Evolutionary conservation across 1,140 invertebrate genomes (phyloP), one percentile per base, ranked within the genome.

Genomic region (Bombus pascuorum): DNA sequence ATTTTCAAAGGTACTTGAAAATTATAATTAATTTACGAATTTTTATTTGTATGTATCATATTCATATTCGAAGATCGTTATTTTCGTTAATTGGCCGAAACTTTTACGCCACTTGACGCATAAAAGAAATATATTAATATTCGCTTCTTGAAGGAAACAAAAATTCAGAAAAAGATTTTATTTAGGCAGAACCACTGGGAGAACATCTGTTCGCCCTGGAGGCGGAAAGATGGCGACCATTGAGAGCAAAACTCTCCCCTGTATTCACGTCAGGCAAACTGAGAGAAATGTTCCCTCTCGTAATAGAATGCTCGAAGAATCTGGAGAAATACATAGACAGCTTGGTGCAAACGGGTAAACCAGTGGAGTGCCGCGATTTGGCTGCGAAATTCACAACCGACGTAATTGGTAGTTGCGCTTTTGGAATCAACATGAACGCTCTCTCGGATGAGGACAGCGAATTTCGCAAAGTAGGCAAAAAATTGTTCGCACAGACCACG

Each of bases 341-440:
- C n/a, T 37, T 93, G 15, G 68, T 90, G 53, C 84, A 88, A 18
- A 68, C 34, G 2, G 92, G 93, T 39, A 89, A 91, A 2, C 3
- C 34, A 10, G 89, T 96, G 18, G 95, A 96, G 65, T 93, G 95
- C 3, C 95, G 95, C 87, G 94, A 96, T 44, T 70, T 95, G 0
- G 89, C 95, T 25, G 94, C 92, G 1, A 93, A 94, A 32, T 96
- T 94, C 80, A 94, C 95, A 0, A 96, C 94, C 10, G 96, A 96
- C 87, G 93, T 96, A 1, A 96, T 96, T 57, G 96, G 94, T 1
- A 94, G 32, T 18, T 89, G 86, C 13, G 75, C 28, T 0, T 89
- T 89, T 10, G 88, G 86, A 0, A 76, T 96, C 13, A 93, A 96
- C 68, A 94, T 93, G 85, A 95, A 96, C 68, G 91, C 94, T 8